Evolutionary conservation across 2,797 vertebrate species (phyloP), one percentile per base, ranked within the genome.

Genomic region (Hafferia zeledoni): DNA sequence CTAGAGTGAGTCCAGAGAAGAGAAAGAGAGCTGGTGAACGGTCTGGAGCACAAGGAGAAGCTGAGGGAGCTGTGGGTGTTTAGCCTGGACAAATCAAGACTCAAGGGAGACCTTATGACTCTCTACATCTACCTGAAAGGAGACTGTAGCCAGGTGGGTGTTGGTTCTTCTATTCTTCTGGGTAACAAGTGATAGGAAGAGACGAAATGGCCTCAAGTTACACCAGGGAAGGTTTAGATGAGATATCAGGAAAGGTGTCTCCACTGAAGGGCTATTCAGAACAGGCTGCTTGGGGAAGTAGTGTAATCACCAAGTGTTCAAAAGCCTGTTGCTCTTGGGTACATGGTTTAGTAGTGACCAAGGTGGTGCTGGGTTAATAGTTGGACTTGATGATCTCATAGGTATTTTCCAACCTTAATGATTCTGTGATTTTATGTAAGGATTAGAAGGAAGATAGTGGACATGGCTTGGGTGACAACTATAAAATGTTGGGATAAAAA

Each of bases 241-340:
- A 24, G 4, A 27, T 31, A 43, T 43, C 19, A 43, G 17, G 30
- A 46, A 55, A 23, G 11, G 16, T 6, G 47, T 82, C 33, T 41
- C 12, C 11, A 43, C 1, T 17, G 25, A 31, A 53, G 35, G 10
- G 17, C 10, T 74, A 25, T 47, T 47, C 39, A 19, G 46, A 85
- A 46, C 5, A 39, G 20, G 11, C n/a, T 68, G 22, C 17, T 5
- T 31, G 47, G 25, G 25, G 10, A 60, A 53, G 46, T 35, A 8
- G 10, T 60, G 33, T 46, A 75, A 13, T 68, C 33, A 30, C 15
- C 33, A 19, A 74, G 25, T 17, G 13, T 13, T 67, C 30, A 35
- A 41, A 74, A 53, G 25, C 11, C 0, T 0, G 25, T 41, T 60
- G 20, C 20, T 28, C 1, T 9, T 47, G 47, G 14, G 12, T 12